These are phyloP conservation scores for Pollicipes pollicipes DNA, from an alignment of 1,140 invertebrate genomes.

Conservation along the genomic window DNA sequence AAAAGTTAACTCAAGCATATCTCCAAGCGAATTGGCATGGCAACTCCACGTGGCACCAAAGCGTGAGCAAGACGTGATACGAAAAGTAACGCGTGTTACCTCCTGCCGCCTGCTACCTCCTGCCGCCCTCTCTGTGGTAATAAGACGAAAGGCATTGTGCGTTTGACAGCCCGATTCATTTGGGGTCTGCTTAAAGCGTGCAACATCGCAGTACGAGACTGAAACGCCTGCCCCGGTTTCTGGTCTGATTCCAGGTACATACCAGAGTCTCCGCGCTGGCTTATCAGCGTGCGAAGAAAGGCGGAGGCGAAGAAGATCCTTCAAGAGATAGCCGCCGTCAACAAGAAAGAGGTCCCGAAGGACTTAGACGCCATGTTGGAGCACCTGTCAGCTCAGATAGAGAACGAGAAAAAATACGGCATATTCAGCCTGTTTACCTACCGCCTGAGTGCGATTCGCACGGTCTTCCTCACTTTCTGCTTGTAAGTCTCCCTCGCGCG, in stretches of 20 bases:
- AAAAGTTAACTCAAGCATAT: too few species aligned
- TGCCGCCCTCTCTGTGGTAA: too few species aligned
- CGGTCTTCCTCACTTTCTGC: neutral
- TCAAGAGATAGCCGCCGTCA: slow-evolving; percentile 12
- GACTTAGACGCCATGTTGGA: slow-evolving; percentile 11
- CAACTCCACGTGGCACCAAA: too few species aligned
- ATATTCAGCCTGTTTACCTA: neutral
- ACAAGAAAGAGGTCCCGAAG: slow-evolving; percentile 13
- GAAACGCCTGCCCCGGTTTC: too few species aligned
- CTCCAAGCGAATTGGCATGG: too few species aligned
- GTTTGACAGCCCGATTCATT: too few species aligned
- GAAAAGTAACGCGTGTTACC: too few species aligned
- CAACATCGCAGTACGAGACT: too few species aligned
- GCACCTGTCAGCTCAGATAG: neutral
- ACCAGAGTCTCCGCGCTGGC: slow-evolving; percentile 19
- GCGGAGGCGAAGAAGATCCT: slow-evolving; percentile 12
- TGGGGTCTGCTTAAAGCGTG: too few species aligned
- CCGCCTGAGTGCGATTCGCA: neutral
- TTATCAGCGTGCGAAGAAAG: slow-evolving; percentile 13
- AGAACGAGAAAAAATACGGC: slow-evolving; percentile 2
- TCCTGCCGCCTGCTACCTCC: too few species aligned
- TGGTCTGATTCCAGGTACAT: slow-evolving; percentile 1
- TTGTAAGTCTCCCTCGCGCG: neutral
- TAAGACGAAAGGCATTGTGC: too few species aligned
- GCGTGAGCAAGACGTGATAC: too few species aligned